A percentile compares a stretch with the other conserved stretches of the same genome.
Evolutionary conservation across 2,797 vertebrate genomes (phyloP).

Genomic region (Anas georgica): DNA sequence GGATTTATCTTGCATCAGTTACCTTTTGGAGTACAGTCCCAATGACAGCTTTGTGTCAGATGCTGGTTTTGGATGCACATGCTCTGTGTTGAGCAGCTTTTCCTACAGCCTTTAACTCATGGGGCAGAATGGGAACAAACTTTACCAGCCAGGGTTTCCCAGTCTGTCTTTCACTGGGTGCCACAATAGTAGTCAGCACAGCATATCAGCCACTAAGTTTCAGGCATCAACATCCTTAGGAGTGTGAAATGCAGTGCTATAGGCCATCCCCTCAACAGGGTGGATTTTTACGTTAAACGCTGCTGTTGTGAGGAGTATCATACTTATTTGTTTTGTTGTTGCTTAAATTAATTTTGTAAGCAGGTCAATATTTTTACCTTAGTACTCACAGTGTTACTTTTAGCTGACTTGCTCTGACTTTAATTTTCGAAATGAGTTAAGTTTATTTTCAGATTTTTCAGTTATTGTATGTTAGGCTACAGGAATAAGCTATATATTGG

Average conservation of each 20-base stretch:
- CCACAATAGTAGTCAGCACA: neutral
- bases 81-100: neutral
- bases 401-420: neutral
- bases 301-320: neutral
- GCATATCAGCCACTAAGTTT: neutral
- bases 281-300: neutral
- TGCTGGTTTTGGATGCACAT: neutral
- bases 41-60: neutral
- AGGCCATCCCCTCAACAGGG: fast-evolving
- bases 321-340: neutral
- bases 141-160: neutral
- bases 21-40: neutral
- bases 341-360: neutral
- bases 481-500: neutral
- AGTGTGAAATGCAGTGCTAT: neutral
- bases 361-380: neutral
- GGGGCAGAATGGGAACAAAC: neutral
- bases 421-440: neutral
- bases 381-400: neutral
- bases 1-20: neutral
- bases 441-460: neutral
- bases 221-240: fast-evolving
- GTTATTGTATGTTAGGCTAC: neutral
- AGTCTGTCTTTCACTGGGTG: neutral
- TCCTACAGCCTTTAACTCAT: neutral